phyloP scores from a whole-genome alignment of 1,140 invertebrate genomes.

The Temnothorax curvispinosus region DNA sequence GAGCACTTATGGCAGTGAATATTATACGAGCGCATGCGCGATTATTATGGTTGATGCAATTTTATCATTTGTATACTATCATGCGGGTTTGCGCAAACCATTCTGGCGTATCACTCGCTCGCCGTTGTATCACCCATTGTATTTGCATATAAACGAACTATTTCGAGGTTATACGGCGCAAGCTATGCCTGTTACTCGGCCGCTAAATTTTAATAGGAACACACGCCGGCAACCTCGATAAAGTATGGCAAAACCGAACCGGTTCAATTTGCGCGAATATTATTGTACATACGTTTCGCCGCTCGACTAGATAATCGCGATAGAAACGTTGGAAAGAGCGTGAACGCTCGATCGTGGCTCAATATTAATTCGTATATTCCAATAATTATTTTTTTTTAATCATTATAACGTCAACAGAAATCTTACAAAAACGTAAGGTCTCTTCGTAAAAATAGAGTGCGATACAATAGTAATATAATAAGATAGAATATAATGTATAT shows the following conservation, averaged over 20 bases:
- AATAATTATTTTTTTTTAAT: no score
- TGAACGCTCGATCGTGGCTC: not conserved
- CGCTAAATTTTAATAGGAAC: conserved; percentile 60
- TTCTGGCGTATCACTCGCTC: conserved; percentile 62
- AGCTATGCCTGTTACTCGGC: conserved; percentile 60
- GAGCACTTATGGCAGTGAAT: conserved; percentile 44
- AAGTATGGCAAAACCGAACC: conserved; percentile 56
- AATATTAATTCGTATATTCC: not conserved
- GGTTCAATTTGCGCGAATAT: conserved; percentile 55
- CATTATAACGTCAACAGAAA: not conserved
- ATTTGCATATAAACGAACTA: conserved; percentile 84
- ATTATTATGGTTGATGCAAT: conserved; percentile 65
- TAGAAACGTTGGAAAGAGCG: not conserved
- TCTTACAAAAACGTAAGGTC: not conserved
- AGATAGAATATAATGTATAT: not conserved
- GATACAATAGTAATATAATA: not conserved
- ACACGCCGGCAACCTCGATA: conserved; percentile 50
- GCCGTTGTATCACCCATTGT: conserved; percentile 63
- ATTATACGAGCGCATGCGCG: conserved; percentile 30
- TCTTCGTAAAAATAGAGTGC: not conserved
- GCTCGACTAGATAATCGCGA: conserved; percentile 34
- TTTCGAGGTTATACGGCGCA: conserved; percentile 73
- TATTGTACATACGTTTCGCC: conserved; percentile 50
- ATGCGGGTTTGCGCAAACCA: conserved; percentile 54
- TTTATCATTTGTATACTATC: conserved; percentile 70